Base-by-base conservation (phyloP, 1,140 invertebrate species). In the Papilio glaucus region DNA sequence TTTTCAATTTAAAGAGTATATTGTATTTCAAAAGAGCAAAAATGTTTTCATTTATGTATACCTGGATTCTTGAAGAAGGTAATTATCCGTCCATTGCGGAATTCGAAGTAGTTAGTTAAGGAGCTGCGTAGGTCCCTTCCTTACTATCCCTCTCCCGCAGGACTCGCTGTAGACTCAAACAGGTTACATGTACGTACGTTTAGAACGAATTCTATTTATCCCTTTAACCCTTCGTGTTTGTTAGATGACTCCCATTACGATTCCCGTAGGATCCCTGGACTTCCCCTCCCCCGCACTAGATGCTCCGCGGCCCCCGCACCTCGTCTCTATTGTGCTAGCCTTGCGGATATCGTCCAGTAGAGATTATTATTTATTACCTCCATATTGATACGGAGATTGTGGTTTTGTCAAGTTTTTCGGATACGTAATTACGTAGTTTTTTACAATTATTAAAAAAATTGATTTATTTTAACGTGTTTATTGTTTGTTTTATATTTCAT, bases 71-170 rank as follows among this genome's bases (percentile, higher is more conserved):
- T 80, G 73, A 76, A 77, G 75, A 80, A 79, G 62, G 79, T 72
- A 88, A 84, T 79, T 77, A 84, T 91, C 89, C 89, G 89, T 91
- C 89, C 89, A 90, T 74, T 74, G 72, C 87, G 88, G 87, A 87
- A 78, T 85, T 87, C 82, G 78, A 82, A 79, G 77, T 89, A 91
- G 85, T 80, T 82, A 80, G 77, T 81, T 86, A 85, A 85, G 85
- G 75, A 86, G 82, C 80, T 80, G 76, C 72, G 75, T 86, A 90
- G 84, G 72, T 74, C 65, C 77, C 79, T 77, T 29, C 21, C 63
- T 77, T 10, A 33, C 65, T n/a, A 18, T 41, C 62, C 18, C 37
- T 10, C 18, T 39, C 18, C 37, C 62, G 62, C 38, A 39, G 33
- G 61, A 45, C 21, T 60, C 18, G 2, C 8, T 26, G 37, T 67